These are phyloP conservation scores for Clupea harengus DNA, from an alignment of 2,113 vertebrate species.

Conservation along the genomic window DNA sequence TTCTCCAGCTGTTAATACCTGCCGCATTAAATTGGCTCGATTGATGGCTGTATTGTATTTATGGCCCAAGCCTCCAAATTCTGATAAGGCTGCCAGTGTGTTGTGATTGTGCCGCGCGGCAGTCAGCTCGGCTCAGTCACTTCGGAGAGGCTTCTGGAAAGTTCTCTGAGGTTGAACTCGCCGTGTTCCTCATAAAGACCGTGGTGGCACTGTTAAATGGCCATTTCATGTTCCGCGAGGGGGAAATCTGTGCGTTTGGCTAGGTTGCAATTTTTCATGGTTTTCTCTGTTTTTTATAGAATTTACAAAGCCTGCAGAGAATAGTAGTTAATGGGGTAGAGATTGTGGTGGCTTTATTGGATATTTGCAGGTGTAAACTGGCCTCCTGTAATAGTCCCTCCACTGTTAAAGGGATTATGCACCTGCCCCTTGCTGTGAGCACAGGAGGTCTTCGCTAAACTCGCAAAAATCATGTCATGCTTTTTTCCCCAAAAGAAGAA, in stretches of 20 bases:
- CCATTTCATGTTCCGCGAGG: conserved; percentile 35
- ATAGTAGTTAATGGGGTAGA: conserved; percentile 69
- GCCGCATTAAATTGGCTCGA: conserved; percentile 70
- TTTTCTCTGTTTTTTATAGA: conserved; percentile 64
- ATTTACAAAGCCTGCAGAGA: conserved; percentile 68
- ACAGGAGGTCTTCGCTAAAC: conserved; percentile 57
- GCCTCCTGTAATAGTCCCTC: conserved; percentile 67
- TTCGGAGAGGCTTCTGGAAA: conserved; percentile 53
- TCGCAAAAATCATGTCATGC: conserved; percentile 25
- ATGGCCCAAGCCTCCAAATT: conserved; percentile 52
- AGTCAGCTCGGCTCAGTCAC: conserved; percentile 45
- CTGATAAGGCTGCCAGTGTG: conserved; percentile 59
- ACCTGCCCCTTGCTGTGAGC: conserved; percentile 67
- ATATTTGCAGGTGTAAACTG: conserved; percentile 70
- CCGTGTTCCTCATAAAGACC: conserved; percentile 33
- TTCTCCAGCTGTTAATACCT: conserved; percentile 69
- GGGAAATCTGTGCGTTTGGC: conserved; percentile 65
- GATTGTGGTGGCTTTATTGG: conserved; percentile 74
- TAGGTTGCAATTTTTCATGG: conserved; percentile 72
- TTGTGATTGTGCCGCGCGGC: background rate
- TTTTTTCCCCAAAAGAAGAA: background rate
- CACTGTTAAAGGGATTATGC: conserved; percentile 72
- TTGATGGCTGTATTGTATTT: conserved; percentile 61
- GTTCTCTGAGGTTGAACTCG: conserved; percentile 54
- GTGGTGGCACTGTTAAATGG: background rate